Evolutionary conservation across 2,113 vertebrate genomes (phyloP).

Genomic region (Danionella cerebrum): DNA sequence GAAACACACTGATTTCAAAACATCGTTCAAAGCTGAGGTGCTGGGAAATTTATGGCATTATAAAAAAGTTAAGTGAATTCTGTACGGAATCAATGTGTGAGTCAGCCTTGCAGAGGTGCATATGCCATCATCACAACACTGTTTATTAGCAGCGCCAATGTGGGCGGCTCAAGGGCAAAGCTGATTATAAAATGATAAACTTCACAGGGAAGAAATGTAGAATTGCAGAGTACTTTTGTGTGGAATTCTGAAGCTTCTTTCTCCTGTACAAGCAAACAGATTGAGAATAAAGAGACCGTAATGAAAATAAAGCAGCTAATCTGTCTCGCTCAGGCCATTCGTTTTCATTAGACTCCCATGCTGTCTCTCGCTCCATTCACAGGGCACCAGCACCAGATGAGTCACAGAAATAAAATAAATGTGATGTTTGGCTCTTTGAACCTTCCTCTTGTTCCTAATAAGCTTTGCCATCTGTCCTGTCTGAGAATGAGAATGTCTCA

Average conservation of each 20-base stretch:
- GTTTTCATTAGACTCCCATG: neutral
- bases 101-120: constrained; percentile 21
- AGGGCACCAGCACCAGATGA: neutral
- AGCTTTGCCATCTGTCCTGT: neutral
- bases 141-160: constrained; percentile 26
- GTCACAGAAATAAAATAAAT: constrained; percentile 9
- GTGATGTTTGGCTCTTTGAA: constrained; percentile 12
- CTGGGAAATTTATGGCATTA: neutral
- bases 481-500: constrained; percentile 13
- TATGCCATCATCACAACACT: constrained; percentile 8
- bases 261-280: neutral
- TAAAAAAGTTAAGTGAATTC: neutral
- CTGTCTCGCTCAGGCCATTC: neutral
- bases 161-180: constrained; percentile 22
- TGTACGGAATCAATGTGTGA: neutral
- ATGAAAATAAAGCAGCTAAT: constrained; percentile 7
- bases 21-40: neutral
- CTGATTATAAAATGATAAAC: constrained; percentile 19
- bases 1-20: too few species aligned
- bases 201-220: neutral
- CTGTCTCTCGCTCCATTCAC: neutral
- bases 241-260: neutral
- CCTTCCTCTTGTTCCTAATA: neutral
- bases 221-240: neutral
- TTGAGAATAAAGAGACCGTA: neutral